Percentiles rank a stretch among this genome's conserved stretches.
Conservation (phyloP, 2,888 invertebrate genomes). For the Merodon equestris region DNA sequence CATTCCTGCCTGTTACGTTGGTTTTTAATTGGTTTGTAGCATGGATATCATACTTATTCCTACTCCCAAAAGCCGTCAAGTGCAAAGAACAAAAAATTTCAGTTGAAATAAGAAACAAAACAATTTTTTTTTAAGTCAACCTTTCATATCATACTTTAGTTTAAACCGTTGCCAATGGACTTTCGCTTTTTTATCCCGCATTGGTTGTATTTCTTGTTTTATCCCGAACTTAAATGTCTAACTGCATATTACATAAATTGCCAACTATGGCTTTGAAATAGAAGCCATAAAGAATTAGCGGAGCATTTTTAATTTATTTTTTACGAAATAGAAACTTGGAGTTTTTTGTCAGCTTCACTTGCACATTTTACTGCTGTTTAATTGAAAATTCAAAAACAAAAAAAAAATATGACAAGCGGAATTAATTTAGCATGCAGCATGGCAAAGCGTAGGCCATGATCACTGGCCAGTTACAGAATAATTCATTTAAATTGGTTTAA, state of each 20-base stretch:
- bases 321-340: no score
- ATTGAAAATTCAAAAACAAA: not conserved
- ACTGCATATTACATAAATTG: slow-evolving; percentile 16
- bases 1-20: no score
- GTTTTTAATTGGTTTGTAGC: no score
- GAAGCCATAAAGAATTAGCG: slow-evolving; percentile 29
- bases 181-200: no score
- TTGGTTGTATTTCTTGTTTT: not conserved
- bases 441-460: not conserved
- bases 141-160: no score
- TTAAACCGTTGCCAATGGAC: no score
- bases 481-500: slow-evolving; percentile 44
- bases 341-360: not conserved
- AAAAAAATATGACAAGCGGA: slow-evolving; percentile 4
- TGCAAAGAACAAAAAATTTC: no score
- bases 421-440: slow-evolving; percentile 22
- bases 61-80: no score
- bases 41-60: no score
- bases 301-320: no score
- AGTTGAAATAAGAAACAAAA: no score
- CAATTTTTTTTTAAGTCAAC: no score
- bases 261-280: slow-evolving; percentile 25
- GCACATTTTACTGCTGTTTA: slow-evolving; percentile 10
- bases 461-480: slow-evolving; percentile 10
- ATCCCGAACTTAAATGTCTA: not conserved